A percentile compares a stretch with the other conserved stretches of the same genome.
These are phyloP conservation scores for Spialia ferax DNA, from an alignment of 2,888 invertebrate species.

Conservation along the genomic window DNA sequence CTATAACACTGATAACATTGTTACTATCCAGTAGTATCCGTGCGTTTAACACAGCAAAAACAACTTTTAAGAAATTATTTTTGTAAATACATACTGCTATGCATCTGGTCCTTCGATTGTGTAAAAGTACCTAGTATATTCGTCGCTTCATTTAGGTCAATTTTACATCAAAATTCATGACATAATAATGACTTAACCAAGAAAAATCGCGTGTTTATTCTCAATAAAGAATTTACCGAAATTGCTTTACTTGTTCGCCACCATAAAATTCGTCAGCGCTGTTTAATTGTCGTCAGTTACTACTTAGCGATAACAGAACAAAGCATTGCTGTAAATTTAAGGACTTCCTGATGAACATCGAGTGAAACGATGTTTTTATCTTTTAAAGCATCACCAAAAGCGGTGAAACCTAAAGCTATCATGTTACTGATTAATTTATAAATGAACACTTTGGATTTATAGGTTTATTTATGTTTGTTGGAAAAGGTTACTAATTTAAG, in stretches of 20 bases:
- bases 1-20: too few species aligned
- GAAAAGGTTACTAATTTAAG: too few species aligned
- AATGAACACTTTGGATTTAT: too few species aligned
- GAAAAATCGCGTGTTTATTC: conserved; percentile 3
- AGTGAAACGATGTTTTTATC: conserved; percentile 57
- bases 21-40: too few species aligned
- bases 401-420: background rate
- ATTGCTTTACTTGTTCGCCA: conserved; percentile 15
- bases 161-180: background rate
- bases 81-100: background rate
- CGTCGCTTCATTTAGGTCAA: background rate
- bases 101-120: too few species aligned
- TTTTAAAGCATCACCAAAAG: conserved; percentile 13
- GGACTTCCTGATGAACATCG: conserved; percentile 44
- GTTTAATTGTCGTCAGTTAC: conserved; percentile 31
- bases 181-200: background rate
- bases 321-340: conserved; percentile 39
- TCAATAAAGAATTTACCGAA: conserved; percentile 16
- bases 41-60: too few species aligned
- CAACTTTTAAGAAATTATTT: too few species aligned
- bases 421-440: too few species aligned
- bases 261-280: conserved; percentile 20
- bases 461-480: too few species aligned
- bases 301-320: conserved; percentile 36
- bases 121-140: too few species aligned